A percentile compares a stretch with the other conserved stretches of the same genome.
Conservation (phyloP, 2,797 vertebrate species). For the Fundulus diaphanus region DNA sequence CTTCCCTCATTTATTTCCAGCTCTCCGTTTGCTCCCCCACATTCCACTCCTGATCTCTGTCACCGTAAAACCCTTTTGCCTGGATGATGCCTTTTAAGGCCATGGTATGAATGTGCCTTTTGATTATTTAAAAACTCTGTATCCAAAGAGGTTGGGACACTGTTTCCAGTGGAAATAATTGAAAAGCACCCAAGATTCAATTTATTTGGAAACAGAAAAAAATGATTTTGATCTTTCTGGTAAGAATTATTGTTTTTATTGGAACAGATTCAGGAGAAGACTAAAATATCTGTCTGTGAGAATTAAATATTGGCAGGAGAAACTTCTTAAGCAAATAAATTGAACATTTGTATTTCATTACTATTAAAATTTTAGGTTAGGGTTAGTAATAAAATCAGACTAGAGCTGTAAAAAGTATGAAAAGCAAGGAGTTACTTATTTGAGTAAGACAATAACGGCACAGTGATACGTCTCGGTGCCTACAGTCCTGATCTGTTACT, state of each 20-base stretch:
- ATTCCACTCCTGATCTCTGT: slow-evolving; percentile 20
- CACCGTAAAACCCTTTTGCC: slow-evolving; percentile 41
- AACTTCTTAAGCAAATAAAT: background rate
- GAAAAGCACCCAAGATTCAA: background rate
- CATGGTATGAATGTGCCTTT: slow-evolving; percentile 75
- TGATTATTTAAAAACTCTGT: slow-evolving; percentile 33
- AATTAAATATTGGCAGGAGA: background rate
- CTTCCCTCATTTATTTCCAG: slow-evolving; percentile 12
- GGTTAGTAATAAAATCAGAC: background rate
- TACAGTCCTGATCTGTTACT: background rate
- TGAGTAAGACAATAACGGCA: background rate
- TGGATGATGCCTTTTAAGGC: slow-evolving; percentile 60
- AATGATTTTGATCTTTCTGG: background rate
- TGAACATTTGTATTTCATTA: background rate
- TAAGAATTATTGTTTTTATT: background rate
- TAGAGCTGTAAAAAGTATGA: background rate
- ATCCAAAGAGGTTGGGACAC: slow-evolving; percentile 8
- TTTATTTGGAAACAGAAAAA: background rate
- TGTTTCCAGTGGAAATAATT: background rate
- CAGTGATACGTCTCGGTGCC: background rate
- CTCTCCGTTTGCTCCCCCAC: slow-evolving; percentile 49
- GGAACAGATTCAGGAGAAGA: background rate
- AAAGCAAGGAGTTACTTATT: background rate
- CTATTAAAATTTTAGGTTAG: background rate
- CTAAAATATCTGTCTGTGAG: background rate